phyloP scores from a whole-genome alignment of 2,797 vertebrate species.

The Carapus acus region DNA sequence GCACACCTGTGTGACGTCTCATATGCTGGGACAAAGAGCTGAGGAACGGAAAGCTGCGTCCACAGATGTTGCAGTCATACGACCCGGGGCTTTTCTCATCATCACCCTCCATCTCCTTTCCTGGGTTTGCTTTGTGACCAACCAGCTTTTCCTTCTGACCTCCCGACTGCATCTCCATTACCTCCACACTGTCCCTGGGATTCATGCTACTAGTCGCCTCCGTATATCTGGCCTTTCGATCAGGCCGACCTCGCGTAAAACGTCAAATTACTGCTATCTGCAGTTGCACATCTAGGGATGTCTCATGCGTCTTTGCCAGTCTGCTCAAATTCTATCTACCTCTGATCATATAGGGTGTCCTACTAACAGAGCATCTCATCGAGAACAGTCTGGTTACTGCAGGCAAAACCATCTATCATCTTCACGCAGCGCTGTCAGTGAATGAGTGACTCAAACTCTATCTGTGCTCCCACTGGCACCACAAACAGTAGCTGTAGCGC shows the following conservation, averaged over 20 bases:
- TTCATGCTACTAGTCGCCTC: slow-evolving; percentile 69
- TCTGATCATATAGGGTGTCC: slow-evolving; percentile 44
- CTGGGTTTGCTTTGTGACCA: slow-evolving; percentile 57
- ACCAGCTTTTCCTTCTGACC: slow-evolving; percentile 42
- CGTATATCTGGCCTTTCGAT: slow-evolving; percentile 25
- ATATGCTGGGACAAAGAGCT: slow-evolving; percentile 95
- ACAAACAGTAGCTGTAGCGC: slow-evolving; percentile 14
- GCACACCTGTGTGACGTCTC: slow-evolving; percentile 91
- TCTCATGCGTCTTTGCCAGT: slow-evolving; percentile 27
- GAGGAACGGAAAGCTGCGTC: slow-evolving; percentile 92
- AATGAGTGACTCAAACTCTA: slow-evolving; percentile 23
- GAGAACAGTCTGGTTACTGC: slow-evolving; percentile 39
- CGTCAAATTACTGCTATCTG: slow-evolving; percentile 59
- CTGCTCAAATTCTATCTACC: slow-evolving; percentile 41
- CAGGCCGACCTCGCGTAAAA: slow-evolving; percentile 33
- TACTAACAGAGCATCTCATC: slow-evolving; percentile 47
- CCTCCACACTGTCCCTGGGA: slow-evolving; percentile 66
- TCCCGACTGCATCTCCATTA: slow-evolving; percentile 57
- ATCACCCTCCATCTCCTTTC: slow-evolving; percentile 56
- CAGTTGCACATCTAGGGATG: slow-evolving; percentile 56
- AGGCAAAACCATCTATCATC: slow-evolving; percentile 43
- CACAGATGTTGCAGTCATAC: slow-evolving; percentile 86
- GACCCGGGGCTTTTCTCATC: slow-evolving; percentile 73
- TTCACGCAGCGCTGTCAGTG: slow-evolving; percentile 31
- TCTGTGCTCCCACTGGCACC: slow-evolving; percentile 10